Evolutionary conservation across 2,888 invertebrate species (phyloP).

Genomic region (Hypsopygia costalis): DNA sequence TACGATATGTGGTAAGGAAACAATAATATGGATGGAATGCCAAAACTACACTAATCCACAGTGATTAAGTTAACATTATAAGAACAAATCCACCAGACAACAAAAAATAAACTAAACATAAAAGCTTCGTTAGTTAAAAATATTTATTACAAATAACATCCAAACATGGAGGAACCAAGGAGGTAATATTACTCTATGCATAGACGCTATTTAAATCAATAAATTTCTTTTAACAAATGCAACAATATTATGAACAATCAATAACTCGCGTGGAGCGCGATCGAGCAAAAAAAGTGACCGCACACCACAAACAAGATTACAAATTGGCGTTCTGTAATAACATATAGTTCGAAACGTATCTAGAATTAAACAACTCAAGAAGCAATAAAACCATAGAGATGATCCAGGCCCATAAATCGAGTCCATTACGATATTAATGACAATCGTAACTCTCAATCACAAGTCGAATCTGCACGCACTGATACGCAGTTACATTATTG

Average conservation of each 20-base stretch:
- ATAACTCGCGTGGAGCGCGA: slow-evolving; percentile 11
- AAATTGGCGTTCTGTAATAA: slow-evolving; percentile 44
- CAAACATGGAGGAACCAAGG: too few relatives aligned
- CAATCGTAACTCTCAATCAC: slow-evolving; percentile 69
- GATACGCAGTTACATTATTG: slow-evolving; percentile 37
- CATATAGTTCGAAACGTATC: slow-evolving; percentile 37
- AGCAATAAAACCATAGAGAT: slow-evolving; percentile 53
- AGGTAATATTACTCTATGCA: too few relatives aligned
- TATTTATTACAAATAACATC: too few relatives aligned
- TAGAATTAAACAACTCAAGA: slow-evolving; percentile 44
- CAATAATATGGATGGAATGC: too few relatives aligned
- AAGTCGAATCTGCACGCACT: slow-evolving; percentile 46
- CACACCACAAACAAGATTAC: slow-evolving; percentile 34
- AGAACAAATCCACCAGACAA: too few relatives aligned
- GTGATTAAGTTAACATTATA: too few relatives aligned
- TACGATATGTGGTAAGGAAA: too few relatives aligned
- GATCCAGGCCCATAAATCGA: slow-evolving; percentile 62
- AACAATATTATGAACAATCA: slow-evolving; percentile 10
- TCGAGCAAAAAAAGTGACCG: slow-evolving; percentile 22
- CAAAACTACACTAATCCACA: too few relatives aligned
- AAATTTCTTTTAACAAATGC: neutral
- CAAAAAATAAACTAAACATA: too few relatives aligned
- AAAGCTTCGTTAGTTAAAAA: too few relatives aligned
- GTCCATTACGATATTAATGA: slow-evolving; percentile 68
- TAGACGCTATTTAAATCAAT: too few relatives aligned